A percentile compares a stretch with the other conserved stretches of the same genome.
Evolutionary conservation across 2,888 invertebrate species (phyloP).

Genomic region (Microctonus hyperodae): DNA sequence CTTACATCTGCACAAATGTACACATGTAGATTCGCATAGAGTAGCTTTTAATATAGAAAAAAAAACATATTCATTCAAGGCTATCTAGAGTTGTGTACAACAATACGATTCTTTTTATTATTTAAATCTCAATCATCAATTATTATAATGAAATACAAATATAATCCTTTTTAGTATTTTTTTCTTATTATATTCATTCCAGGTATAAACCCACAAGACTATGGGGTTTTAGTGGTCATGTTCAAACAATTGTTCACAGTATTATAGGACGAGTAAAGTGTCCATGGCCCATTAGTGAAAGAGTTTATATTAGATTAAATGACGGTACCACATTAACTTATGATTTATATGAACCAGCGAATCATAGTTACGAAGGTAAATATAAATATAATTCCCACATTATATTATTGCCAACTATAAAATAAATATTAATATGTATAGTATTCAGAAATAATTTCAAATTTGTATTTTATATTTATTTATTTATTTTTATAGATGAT

Average conservation of each 20-base stretch:
- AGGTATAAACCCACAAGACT: conserved; percentile 89
- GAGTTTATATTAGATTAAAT: conserved; percentile 76
- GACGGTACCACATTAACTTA: conserved; percentile 93
- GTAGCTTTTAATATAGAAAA: background rate
- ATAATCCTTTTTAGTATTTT: too few relatives aligned
- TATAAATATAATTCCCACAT: too few relatives aligned
- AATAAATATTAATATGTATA: background rate
- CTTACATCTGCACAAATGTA: background rate
- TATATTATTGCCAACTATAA: background rate
- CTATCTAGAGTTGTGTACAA: conserved; percentile 4
- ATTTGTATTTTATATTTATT: too few relatives aligned
- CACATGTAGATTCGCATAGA: background rate
- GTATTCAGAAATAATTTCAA: background rate
- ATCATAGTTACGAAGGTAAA: conserved; percentile 74
- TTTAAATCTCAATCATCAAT: too few relatives aligned
- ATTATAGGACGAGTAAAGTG: conserved; percentile 86
- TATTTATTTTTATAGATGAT: conserved; percentile 71
- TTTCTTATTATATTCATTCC: conserved; percentile 58
- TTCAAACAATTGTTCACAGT: conserved; percentile 92
- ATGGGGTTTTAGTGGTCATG: conserved; percentile 96
- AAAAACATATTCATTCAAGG: background rate
- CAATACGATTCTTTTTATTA: background rate
- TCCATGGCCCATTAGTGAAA: conserved; percentile 86
- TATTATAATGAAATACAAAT: too few relatives aligned
- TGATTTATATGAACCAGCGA: conserved; percentile 87